Evolutionary conservation across 2,113 vertebrate species (phyloP).

Genomic region (Bubo blakistoni): DNA sequence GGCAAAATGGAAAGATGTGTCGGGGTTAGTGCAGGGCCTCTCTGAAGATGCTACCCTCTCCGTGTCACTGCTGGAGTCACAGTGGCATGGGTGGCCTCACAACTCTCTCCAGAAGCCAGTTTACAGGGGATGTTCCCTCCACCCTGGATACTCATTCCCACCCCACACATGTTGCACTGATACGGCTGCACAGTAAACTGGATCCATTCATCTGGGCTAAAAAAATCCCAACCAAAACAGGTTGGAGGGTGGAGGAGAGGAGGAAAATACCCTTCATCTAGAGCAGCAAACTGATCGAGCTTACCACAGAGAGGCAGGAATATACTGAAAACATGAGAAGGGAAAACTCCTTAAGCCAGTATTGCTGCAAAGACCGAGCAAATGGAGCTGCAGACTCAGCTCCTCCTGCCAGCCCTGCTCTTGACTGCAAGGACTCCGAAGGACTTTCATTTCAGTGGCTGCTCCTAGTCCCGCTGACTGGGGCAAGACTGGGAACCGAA

Average conservation of each 20-base stretch:
- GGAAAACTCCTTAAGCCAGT: not conserved
- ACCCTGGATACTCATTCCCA: not conserved
- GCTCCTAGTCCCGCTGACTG: not conserved
- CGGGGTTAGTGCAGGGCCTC: not conserved
- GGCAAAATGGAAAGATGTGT: not conserved
- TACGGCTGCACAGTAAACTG: accelerated
- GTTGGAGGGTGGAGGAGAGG: not conserved
- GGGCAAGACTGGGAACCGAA: slow-evolving; percentile 27
- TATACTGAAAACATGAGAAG: not conserved
- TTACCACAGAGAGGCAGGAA: not conserved
- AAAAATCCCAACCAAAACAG: not conserved
- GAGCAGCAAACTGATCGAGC: not conserved
- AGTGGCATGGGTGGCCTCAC: accelerated
- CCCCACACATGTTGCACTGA: not conserved
- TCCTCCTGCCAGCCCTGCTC: not conserved
- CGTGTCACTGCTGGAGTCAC: not conserved
- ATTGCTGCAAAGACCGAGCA: not conserved
- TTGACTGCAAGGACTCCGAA: accelerated
- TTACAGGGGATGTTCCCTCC: not conserved
- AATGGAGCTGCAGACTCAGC: not conserved
- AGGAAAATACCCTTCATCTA: not conserved
- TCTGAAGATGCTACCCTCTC: not conserved
- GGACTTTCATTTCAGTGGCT: not conserved
- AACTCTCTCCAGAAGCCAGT: not conserved
- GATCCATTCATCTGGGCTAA: not conserved